Percentiles rank a stretch among this genome's conserved stretches.
These are phyloP conservation scores for Drosophila albomicans DNA, from an alignment of 1,140 invertebrate species.

Conservation along the genomic window DNA sequence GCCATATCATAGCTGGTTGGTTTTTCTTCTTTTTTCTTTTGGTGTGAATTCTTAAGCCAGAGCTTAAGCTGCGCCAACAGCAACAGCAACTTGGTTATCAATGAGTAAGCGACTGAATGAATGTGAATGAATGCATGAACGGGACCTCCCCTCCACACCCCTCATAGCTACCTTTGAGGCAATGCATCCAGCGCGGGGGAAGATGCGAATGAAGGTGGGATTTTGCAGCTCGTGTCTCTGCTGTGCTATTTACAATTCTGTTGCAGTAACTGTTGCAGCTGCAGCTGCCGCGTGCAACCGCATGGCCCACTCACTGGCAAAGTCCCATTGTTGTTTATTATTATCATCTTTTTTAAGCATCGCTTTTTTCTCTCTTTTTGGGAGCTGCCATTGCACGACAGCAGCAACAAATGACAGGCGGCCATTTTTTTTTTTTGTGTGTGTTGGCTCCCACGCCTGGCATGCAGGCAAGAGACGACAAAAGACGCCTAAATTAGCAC, in stretches of 20 bases:
- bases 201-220: conserved; percentile 13
- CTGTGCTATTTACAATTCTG: conserved; percentile 42
- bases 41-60: conserved; percentile 11
- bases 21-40: background rate
- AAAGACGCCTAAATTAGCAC: conserved; percentile 76
- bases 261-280: conserved; percentile 43
- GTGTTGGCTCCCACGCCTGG: conserved; percentile 33
- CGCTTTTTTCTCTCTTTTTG: conserved; percentile 24
- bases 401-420: conserved; percentile 42
- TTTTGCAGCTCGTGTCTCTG: conserved; percentile 24
- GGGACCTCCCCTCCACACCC: background rate
- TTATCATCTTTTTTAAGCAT: conserved; percentile 26
- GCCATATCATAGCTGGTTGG: conserved; percentile 1
- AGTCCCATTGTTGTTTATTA: conserved; percentile 70
- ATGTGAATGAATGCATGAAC: conserved; percentile 43
- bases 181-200: background rate
- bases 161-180: conserved; percentile 28
- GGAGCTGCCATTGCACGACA: conserved; percentile 36
- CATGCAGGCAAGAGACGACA: conserved; percentile 60
- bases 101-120: conserved; percentile 47
- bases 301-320: conserved; percentile 60
- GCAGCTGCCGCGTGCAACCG: conserved; percentile 49
- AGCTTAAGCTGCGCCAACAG: conserved; percentile 14
- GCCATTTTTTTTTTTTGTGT: conserved; percentile 33
- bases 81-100: conserved; percentile 21